phyloP scores from a whole-genome alignment of 1,140 invertebrate genomes.

The Thrips palmi region DNA sequence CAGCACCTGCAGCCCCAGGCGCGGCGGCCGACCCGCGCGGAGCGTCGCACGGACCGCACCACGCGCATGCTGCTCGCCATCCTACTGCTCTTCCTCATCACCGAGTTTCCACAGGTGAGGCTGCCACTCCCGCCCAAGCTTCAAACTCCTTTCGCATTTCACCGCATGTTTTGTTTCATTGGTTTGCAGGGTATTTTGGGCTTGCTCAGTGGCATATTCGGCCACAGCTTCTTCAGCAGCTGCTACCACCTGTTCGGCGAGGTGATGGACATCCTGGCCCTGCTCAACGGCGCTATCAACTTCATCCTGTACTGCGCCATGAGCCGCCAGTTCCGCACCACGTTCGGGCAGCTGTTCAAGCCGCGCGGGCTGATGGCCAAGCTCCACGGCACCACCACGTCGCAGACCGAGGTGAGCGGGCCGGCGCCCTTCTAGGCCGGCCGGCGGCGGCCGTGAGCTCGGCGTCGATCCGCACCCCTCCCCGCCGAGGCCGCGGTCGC shows the following conservation, averaged over 20 bases:
- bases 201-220: constrained; percentile 48
- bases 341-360: constrained; percentile 57
- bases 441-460: too few relatives aligned
- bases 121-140: too few relatives aligned
- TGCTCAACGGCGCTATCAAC: constrained; percentile 83
- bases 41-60: constrained; percentile 59
- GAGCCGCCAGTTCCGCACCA: constrained; percentile 79
- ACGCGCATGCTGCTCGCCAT: constrained; percentile 81
- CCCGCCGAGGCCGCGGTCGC: too few relatives aligned
- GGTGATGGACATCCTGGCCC: constrained; percentile 77
- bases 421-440: too few relatives aligned
- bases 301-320: constrained; percentile 90
- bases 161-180: neutral
- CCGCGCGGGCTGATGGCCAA: too few relatives aligned
- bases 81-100: constrained; percentile 64
- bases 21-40: constrained; percentile 33
- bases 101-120: constrained; percentile 76
- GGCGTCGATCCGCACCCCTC: too few relatives aligned
- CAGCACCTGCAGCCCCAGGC: too few relatives aligned
- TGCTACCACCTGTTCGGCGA: constrained; percentile 70
- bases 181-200: constrained; percentile 53
- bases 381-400: too few relatives aligned
- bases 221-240: constrained; percentile 48
- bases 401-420: too few relatives aligned
- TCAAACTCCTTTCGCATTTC: too few relatives aligned